phyloP scores from a whole-genome alignment of 2,888 invertebrate species.

The Dendrolimus pini region DNA sequence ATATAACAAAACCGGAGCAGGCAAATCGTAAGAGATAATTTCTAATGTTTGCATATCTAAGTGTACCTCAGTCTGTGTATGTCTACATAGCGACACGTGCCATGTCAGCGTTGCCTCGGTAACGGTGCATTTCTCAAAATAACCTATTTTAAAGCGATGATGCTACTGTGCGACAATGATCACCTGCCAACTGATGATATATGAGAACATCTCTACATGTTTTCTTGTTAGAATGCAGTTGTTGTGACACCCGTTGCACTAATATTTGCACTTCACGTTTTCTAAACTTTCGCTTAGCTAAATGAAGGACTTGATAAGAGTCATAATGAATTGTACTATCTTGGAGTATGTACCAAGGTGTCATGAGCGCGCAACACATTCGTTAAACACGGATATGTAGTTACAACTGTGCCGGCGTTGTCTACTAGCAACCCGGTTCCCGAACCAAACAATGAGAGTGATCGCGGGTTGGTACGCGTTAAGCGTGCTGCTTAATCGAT shows the following conservation, averaged over 20 bases:
- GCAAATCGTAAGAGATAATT: constrained; percentile 4
- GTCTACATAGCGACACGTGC: background rate
- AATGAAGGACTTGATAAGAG: constrained; percentile 5
- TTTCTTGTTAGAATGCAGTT: constrained; percentile 30
- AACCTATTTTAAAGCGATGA: constrained; percentile 37
- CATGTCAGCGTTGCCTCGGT: constrained; percentile 41
- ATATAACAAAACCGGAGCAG: background rate
- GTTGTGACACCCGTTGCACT: constrained; percentile 22
- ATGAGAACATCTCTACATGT: constrained; percentile 69
- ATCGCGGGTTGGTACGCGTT: constrained; percentile 68
- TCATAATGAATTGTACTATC: constrained; percentile 20
- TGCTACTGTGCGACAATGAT: constrained; percentile 41
- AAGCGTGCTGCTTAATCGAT: constrained; percentile 53
- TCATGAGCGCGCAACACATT: constrained; percentile 48
- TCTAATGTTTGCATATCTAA: background rate
- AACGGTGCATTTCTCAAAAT: constrained; percentile 46
- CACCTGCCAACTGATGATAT: constrained; percentile 69
- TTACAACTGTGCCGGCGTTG: constrained; percentile 41
- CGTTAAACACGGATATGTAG: constrained; percentile 45
- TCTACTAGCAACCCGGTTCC: constrained; percentile 63
- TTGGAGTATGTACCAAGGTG: constrained; percentile 19
- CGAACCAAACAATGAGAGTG: constrained; percentile 69
- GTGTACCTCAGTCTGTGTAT: background rate
- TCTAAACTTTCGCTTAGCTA: constrained; percentile 1
- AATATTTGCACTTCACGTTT: constrained; percentile 13